Conservation (phyloP, 2,113 vertebrate species). For the Rhegmatorhina hoffmannsi region DNA sequence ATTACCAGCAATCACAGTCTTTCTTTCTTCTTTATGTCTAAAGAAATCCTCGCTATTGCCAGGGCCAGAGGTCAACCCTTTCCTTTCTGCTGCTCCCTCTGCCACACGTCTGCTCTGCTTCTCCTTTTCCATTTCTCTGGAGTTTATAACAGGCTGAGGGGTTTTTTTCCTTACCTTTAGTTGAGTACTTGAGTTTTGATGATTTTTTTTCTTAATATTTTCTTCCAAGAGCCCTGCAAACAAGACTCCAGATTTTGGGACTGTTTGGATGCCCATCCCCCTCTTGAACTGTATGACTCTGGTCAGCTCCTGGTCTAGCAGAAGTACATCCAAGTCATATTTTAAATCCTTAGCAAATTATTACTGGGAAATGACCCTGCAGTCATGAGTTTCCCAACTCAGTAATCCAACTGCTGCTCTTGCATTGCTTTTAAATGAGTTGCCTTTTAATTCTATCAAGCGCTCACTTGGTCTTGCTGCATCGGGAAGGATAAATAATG, state of each 20-base stretch:
- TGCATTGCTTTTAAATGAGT: constrained; percentile 44
- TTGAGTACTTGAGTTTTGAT: not conserved
- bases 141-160: not conserved
- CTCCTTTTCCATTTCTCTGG: not conserved
- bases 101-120: not conserved
- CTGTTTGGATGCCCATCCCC: fast-evolving
- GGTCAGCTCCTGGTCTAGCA: not conserved
- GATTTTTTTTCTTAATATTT: not conserved
- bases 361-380: not conserved
- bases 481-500: constrained; percentile 31
- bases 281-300: fast-evolving
- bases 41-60: not conserved
- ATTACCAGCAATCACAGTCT: not conserved
- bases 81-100: not conserved
- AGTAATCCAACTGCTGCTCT: constrained; percentile 56
- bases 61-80: not conserved
- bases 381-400: constrained; percentile 27
- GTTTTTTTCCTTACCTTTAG: not conserved
- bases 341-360: constrained; percentile 12
- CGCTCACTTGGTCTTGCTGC: not conserved
- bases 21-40: not conserved
- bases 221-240: not conserved
- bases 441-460: constrained; percentile 58
- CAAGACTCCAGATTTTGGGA: not conserved
- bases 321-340: not conserved